Evolutionary conservation across 1,140 invertebrate genomes (phyloP), one percentile per base, ranked within the genome.

Genomic region (Drosophila sulfurigaster): DNA sequence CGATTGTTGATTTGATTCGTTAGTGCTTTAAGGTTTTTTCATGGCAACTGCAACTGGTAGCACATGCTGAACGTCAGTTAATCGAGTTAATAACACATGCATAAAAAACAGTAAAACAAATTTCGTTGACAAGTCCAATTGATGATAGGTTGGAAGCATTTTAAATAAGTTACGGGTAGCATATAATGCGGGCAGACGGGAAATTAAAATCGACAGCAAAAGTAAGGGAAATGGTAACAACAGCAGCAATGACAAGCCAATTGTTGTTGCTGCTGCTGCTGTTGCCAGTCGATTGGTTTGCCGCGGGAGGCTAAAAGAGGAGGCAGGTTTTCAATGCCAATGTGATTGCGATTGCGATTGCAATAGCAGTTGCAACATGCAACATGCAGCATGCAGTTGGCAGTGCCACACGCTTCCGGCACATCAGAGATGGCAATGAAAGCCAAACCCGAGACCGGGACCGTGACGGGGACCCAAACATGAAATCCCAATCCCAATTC

Each of bases 201-300:
- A 85, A 85, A 85, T 85, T 86, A 87, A 81, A 85, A 78, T 63
- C 62, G 79, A 86, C 82, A 69, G 32, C 46, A 60, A 28, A n/a
- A 8, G 6, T 28, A 16, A 79, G 35, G 35, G 35, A 8, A 38
- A 10, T 38, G 35, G 35, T 72, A 68, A 7, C 20, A 11, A 25
- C 41, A 63, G 15, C 5, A 66, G 28, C 64, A 66, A 66, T 52
- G 20, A 38, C 28, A 74, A 46, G 35, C 16, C 45, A 58, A 56
- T 35, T 69, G 58, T 69, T 49, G 30, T 45, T 65, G 60, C 16
- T 38, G 35, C 16, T 38, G 35, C 7, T 41, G 28, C 16, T 58
- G 51, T 20, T 65, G 51, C 35, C 62, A 46, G 35, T 45, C 35
- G 54, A 62, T 54, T 49, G 56, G 32, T 28, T 28, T 51, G 28